Conservation (phyloP, 1,140 invertebrate species). For the Drosophila aff. region DNA sequence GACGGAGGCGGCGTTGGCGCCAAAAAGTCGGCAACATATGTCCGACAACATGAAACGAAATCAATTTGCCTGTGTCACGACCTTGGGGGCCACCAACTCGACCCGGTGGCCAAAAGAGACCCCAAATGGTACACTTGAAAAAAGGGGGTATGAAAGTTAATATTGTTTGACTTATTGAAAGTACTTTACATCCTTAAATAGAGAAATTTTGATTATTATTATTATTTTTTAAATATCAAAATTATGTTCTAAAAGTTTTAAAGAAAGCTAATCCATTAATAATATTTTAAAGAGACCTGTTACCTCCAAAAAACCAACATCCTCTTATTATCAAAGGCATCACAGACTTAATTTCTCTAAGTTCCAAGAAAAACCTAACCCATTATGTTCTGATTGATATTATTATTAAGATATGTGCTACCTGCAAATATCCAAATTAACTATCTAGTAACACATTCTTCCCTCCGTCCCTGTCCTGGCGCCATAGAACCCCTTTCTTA, state of each 20-base stretch:
- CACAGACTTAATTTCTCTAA: too few species aligned
- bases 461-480: too few species aligned
- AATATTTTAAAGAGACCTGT: too few species aligned
- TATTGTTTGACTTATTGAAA: neutral
- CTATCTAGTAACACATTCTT: too few species aligned
- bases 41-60: constrained; percentile 58
- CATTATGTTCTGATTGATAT: too few species aligned
- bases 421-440: too few species aligned
- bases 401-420: too few species aligned
- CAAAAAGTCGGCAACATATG: constrained; percentile 71
- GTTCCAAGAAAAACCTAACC: too few species aligned
- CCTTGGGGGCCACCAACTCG: constrained; percentile 48
- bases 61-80: constrained; percentile 68
- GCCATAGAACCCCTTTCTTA: neutral
- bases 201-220: neutral
- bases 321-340: too few species aligned
- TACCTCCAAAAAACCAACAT: too few species aligned
- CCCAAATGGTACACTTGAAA: constrained; percentile 7
- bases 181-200: neutral
- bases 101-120: constrained; percentile 5
- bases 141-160: too few species aligned
- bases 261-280: too few species aligned
- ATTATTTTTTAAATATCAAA: neutral
- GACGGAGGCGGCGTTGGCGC: constrained; percentile 26
- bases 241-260: neutral